Evolutionary conservation across 2,888 invertebrate species (phyloP).

Genomic region (Noctua pronuba): DNA sequence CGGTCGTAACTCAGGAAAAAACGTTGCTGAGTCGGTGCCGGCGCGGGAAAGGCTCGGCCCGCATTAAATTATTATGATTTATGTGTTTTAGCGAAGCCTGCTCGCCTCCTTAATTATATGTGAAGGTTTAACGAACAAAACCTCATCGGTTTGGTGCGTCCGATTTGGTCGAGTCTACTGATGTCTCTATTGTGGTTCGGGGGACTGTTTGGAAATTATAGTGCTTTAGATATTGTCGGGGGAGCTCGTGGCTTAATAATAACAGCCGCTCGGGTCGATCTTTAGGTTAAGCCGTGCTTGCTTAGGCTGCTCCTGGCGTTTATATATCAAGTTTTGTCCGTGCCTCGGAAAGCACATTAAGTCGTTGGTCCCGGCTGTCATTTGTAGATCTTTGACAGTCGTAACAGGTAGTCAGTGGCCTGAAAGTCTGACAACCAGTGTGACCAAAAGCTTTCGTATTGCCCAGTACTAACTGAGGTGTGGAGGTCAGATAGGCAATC

Average conservation of each 20-base stretch:
- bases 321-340: background rate
- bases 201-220: constrained; percentile 39
- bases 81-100: constrained; percentile 86
- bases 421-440: background rate
- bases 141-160: constrained; percentile 73
- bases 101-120: constrained; percentile 87
- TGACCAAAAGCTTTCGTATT: too few species aligned
- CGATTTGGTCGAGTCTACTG: constrained; percentile 60
- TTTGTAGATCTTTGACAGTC: background rate
- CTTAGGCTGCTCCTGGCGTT: background rate
- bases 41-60: constrained; percentile 81
- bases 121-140: constrained; percentile 86
- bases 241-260: background rate
- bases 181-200: constrained; percentile 61
- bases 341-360: background rate
- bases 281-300: background rate
- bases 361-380: too few species aligned
- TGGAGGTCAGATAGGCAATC: too few species aligned
- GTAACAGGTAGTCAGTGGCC: background rate
- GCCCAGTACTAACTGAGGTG: too few species aligned
- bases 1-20: constrained; percentile 82
- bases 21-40: constrained; percentile 68
- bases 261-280: background rate
- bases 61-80: constrained; percentile 90
- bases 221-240: constrained; percentile 20